Evolutionary conservation across 2,113 vertebrate genomes (phyloP), one percentile per base, ranked within the genome.

Genomic region (Varanus komodoensis): DNA sequence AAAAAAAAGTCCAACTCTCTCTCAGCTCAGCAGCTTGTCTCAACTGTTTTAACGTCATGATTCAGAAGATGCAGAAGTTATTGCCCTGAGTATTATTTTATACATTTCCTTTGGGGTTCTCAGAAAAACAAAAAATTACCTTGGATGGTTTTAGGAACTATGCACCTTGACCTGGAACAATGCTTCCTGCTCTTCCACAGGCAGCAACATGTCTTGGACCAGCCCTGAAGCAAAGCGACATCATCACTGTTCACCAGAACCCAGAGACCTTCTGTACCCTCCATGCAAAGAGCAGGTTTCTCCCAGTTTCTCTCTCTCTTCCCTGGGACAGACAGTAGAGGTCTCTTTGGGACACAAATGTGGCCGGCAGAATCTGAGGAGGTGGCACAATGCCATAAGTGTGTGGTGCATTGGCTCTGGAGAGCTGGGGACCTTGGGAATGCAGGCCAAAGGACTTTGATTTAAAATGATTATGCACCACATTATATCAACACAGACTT

Each of bases 1-100:
- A 95, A 44, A 44, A 44, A 96, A 44, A 96, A 97, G 97, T 97
- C 97, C 96, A 97, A 97, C 96, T 95, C 96, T 96, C 92, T 96
- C 94, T 97, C 94, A 96, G 95, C 96, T 95, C 96, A 96, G 97
- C 97, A 98, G 96, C 97, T 94, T 95, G 92, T 95, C 94, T 96
- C 93, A 87, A 50, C 90, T 94, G 88, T 74, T 96, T 96, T 96
- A 97, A 98, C 97, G 97, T 96, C 97, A 97, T 97, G 98, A 98
- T 98, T 98, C 97, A 98, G 97, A 97, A 98, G 97, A 97, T 97
- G 98, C 97, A 97, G 98, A 98, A 97, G 98, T 99, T 99, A 99
- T 98, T 99, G 98, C 98, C 89, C 98, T 98, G 98, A 98, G 98
- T 98, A 97, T 97, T 98, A 98, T 96, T 98, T 98, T 99, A 98